phyloP scores from a whole-genome alignment of 2,797 vertebrate species.

The Synanceia verrucosa region DNA sequence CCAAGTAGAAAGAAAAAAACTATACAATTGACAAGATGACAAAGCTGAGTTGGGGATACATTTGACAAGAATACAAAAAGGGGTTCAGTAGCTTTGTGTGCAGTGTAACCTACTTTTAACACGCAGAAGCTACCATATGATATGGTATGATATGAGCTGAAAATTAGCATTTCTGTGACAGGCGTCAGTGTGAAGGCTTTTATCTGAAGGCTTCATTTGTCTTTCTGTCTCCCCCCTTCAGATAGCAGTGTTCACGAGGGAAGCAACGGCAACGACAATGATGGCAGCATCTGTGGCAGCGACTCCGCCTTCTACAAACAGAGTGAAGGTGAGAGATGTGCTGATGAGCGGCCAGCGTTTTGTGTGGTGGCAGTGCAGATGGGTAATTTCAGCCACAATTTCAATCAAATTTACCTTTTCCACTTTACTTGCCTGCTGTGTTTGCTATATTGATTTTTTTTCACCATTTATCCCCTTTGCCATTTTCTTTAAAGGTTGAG shows the following conservation, averaged over 20 bases:
- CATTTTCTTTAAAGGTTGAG: slow-evolving; percentile 33
- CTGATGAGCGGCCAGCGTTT: neutral
- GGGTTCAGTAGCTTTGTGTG: slow-evolving; percentile 20
- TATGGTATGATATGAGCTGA: slow-evolving; percentile 17
- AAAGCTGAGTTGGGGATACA: slow-evolving; percentile 44
- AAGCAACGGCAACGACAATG: slow-evolving; percentile 90
- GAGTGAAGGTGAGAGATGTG: slow-evolving; percentile 85
- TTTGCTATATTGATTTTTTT: slow-evolving; percentile 16
- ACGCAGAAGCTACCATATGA: slow-evolving; percentile 9
- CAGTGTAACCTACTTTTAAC: slow-evolving; percentile 45
- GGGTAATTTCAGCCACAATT: slow-evolving; percentile 22
- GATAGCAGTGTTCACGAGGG: slow-evolving; percentile 89
- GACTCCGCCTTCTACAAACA: slow-evolving; percentile 94
- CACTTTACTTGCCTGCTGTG: neutral
- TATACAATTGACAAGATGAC: slow-evolving; percentile 29
- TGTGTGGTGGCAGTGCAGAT: neutral
- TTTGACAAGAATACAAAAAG: slow-evolving; percentile 35
- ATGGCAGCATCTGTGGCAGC: slow-evolving; percentile 92
- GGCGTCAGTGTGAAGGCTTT: slow-evolving; percentile 27
- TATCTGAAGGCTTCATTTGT: slow-evolving; percentile 20
- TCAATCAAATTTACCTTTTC: slow-evolving; percentile 17
- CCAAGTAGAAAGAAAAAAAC: slow-evolving; percentile 25
- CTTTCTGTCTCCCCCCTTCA: slow-evolving; percentile 49
- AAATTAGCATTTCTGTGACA: slow-evolving; percentile 41
- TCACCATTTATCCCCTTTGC: slow-evolving; percentile 4